phyloP scores from a whole-genome alignment of 2,888 invertebrate species.

The Aphidoletes aphidimyza region DNA sequence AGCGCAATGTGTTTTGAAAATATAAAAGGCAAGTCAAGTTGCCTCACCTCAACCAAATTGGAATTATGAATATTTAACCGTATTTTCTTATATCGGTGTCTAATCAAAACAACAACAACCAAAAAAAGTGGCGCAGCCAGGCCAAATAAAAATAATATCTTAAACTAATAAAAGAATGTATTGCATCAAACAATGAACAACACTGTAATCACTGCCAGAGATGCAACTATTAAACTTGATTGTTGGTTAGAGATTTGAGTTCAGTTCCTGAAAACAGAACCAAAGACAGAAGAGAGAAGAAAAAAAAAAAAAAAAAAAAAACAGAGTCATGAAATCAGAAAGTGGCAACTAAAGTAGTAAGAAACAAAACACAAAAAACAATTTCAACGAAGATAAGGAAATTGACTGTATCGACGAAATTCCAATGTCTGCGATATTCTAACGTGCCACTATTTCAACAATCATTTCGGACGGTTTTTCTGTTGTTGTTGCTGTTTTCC shows the following conservation, averaged over 20 bases:
- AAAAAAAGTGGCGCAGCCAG: background rate
- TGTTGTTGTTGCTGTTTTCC: background rate
- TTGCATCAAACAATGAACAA: background rate
- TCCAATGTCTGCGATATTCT: conserved; percentile 9
- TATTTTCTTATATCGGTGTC: background rate
- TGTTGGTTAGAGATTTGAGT: background rate
- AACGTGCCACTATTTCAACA: background rate
- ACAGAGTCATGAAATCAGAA: background rate
- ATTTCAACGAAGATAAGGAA: background rate
- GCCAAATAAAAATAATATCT: background rate
- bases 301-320: background rate
- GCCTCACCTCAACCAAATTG: background rate
- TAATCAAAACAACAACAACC: background rate
- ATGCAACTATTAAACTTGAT: conserved; percentile 27
- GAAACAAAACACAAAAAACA: background rate
- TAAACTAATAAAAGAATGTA: background rate
- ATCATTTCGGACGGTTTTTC: background rate
- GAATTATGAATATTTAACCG: conserved; percentile 36
- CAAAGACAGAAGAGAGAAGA: too few species aligned
- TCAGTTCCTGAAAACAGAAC: background rate
- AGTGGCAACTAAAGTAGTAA: background rate
- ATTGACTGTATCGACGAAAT: conserved; percentile 2
- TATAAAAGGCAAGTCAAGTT: background rate
- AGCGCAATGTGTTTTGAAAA: too few species aligned
- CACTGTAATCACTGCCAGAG: conserved; percentile 23